Evolutionary conservation across 2,113 vertebrate genomes (phyloP).

Genomic region (Calyptommatus sinebrachiatus): DNA sequence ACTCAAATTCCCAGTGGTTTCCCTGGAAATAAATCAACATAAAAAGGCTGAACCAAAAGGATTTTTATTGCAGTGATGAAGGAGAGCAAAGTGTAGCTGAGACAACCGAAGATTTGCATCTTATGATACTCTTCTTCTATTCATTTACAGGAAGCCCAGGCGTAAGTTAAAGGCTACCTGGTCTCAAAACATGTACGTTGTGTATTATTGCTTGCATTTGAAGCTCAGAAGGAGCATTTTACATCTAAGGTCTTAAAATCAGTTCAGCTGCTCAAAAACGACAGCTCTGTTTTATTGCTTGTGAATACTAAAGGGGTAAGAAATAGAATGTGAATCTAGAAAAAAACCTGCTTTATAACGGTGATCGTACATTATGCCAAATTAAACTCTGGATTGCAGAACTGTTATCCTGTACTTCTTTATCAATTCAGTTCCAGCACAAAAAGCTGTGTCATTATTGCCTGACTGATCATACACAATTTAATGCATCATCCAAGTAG

Average conservation of each 20-base stretch:
- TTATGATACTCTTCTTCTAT: constrained; percentile 40
- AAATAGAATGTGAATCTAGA: constrained; percentile 66
- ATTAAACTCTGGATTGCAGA: constrained; percentile 52
- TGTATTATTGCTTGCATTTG: constrained; percentile 76
- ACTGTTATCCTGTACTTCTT: constrained; percentile 44
- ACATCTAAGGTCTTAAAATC: constrained; percentile 68
- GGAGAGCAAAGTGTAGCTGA: constrained; percentile 48
- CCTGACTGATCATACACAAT: constrained; percentile 23
- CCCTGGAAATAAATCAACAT: constrained; percentile 33
- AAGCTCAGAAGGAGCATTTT: constrained; percentile 63
- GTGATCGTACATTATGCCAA: constrained; percentile 26
- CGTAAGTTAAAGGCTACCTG: constrained; percentile 42
- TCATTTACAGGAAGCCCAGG: constrained; percentile 43
- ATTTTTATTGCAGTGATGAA: constrained; percentile 53
- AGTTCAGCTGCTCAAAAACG: constrained; percentile 58
- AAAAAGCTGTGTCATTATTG: neutral
- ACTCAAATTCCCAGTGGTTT: constrained; percentile 28
- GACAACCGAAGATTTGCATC: constrained; percentile 34
- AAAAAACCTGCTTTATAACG: constrained; percentile 52
- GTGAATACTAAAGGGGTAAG: constrained; percentile 76
- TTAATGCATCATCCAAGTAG: neutral
- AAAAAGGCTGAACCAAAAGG: constrained; percentile 47
- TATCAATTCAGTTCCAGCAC: constrained; percentile 14
- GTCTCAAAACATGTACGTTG: constrained; percentile 52
- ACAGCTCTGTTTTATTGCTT: constrained; percentile 77